phyloP scores from a whole-genome alignment of 2,113 vertebrate species.

The Halichoeres trimaculatus region DNA sequence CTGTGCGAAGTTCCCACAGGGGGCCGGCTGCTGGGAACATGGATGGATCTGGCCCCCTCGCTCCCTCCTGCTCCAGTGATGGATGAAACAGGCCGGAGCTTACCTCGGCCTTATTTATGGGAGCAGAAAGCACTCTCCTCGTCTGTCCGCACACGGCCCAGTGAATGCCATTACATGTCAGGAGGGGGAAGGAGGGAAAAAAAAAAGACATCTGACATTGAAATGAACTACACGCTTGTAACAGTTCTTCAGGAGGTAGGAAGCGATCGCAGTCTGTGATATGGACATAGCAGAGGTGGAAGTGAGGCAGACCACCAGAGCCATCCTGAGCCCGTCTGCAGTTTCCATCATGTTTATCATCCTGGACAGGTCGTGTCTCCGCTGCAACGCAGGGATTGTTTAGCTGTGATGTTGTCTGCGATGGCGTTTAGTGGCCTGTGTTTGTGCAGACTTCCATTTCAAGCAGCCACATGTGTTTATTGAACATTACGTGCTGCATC shows the following conservation, averaged over 20 bases:
- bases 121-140: slow-evolving; percentile 62
- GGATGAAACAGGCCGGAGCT: slow-evolving; percentile 78
- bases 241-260: slow-evolving; percentile 62
- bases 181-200: neutral
- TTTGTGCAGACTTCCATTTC: neutral
- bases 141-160: slow-evolving; percentile 54
- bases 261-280: slow-evolving; percentile 64
- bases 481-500: neutral
- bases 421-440: neutral
- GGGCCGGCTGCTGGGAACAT: slow-evolving; percentile 71
- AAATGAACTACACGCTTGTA: slow-evolving; percentile 70
- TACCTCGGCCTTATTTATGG: slow-evolving; percentile 77
- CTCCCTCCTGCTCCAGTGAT: slow-evolving; percentile 72
- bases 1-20: slow-evolving; percentile 73
- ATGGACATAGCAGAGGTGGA: slow-evolving; percentile 76
- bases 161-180: slow-evolving; percentile 63
- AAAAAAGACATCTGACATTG: slow-evolving; percentile 68
- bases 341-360: slow-evolving; percentile 54
- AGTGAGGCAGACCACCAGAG: slow-evolving; percentile 65
- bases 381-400: slow-evolving; percentile 2
- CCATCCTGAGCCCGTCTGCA: slow-evolving; percentile 59
- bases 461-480: neutral
- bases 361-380: slow-evolving; percentile 1
- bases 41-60: slow-evolving; percentile 59
- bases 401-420: slow-evolving; percentile 2